These are phyloP conservation scores for Pyrocephalus nanus DNA, from an alignment of 2,797 vertebrate genomes.

Conservation along the genomic window DNA sequence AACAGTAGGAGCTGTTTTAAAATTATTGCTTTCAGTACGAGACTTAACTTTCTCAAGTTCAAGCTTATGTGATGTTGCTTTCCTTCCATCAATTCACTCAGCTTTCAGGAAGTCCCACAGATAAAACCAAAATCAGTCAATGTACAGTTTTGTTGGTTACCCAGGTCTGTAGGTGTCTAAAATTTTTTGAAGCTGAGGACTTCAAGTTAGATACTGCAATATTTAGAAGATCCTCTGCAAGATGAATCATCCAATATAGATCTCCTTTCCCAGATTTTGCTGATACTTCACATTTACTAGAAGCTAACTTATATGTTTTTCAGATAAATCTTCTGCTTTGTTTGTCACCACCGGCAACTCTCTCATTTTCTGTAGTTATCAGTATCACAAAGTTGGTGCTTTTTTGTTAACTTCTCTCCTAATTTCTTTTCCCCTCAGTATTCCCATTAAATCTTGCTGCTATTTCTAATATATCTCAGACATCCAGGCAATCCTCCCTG, in stretches of 20 bases:
- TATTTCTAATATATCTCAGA: not conserved
- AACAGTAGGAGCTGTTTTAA: not conserved
- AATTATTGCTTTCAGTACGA: not conserved
- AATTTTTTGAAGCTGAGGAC: not conserved
- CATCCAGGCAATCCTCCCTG: not conserved
- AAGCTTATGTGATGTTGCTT: not conserved
- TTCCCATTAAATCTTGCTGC: slow-evolving; percentile 10
- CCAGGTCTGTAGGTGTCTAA: not conserved
- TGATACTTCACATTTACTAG: not conserved
- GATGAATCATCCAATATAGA: not conserved
- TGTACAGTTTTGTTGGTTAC: not conserved
- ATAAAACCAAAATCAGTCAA: not conserved
- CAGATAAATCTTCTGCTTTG: not conserved
- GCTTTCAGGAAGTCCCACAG: not conserved
- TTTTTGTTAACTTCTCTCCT: not conserved
- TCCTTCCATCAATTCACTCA: not conserved
- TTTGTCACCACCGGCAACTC: not conserved
- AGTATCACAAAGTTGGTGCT: not conserved
- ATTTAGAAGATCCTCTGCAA: not conserved
- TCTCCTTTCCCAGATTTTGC: not conserved
- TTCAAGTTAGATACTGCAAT: not conserved
- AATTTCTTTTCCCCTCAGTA: not conserved
- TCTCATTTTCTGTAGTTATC: not conserved
- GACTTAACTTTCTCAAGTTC: not conserved
- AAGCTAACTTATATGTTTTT: not conserved